Evolutionary conservation across 2,113 vertebrate species (phyloP).

Genomic region (Pelusios castaneus): DNA sequence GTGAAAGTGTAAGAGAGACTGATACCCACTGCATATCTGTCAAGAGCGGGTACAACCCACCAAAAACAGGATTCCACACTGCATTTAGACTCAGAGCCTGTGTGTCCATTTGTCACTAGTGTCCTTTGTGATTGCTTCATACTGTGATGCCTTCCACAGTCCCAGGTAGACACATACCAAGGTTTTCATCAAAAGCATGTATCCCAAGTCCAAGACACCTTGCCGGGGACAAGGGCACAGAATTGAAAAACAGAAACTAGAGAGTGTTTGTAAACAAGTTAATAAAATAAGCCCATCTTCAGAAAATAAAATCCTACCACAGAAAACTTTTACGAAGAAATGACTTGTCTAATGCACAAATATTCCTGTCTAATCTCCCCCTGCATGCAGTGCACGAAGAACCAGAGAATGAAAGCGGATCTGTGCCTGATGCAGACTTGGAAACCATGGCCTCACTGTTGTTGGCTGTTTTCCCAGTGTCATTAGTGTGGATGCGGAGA

Average conservation of each 20-base stretch:
- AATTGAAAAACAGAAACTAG: background rate
- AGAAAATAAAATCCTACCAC: background rate
- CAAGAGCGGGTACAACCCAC: background rate
- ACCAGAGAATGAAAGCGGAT: background rate
- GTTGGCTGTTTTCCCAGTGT: accelerated
- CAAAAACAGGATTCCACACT: background rate
- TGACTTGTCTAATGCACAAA: accelerated
- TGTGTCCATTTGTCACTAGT: accelerated
- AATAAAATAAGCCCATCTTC: accelerated
- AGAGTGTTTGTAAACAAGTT: accelerated
- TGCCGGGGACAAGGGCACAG: background rate
- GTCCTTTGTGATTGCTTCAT: accelerated
- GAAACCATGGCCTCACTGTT: background rate
- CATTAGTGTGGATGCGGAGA: accelerated
- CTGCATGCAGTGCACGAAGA: background rate
- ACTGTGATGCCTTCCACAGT: accelerated
- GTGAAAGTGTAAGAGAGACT: background rate
- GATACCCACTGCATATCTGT: accelerated
- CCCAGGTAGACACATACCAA: accelerated
- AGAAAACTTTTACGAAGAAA: background rate
- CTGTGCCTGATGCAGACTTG: background rate
- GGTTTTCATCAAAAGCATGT: background rate
- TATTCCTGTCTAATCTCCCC: background rate
- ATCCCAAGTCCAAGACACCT: background rate
- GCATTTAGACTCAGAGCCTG: accelerated